A percentile compares a stretch with the other conserved stretches of the same genome.
phyloP scores from a whole-genome alignment of 2,797 vertebrate species.

The Decapterus maruadsi region DNA sequence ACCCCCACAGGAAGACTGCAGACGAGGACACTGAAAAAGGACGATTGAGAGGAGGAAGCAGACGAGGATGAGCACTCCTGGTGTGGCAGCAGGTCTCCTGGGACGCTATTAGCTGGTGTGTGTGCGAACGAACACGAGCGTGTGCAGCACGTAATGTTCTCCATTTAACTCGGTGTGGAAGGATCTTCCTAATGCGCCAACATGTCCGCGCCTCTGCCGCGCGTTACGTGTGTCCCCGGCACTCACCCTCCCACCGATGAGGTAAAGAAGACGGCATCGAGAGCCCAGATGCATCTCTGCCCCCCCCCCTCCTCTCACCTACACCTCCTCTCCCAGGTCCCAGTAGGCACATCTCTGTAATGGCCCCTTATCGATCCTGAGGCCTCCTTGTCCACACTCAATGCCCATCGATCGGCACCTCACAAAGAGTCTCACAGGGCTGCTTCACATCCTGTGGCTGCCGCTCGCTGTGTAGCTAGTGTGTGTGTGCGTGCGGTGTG shows the following conservation, averaged over 20 bases:
- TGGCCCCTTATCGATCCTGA: constrained; percentile 81
- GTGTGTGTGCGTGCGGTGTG: constrained; percentile 40
- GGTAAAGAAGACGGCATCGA: constrained; percentile 65
- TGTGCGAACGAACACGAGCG: constrained; percentile 8
- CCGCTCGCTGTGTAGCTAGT: constrained; percentile 35
- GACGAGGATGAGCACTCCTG: constrained; percentile 31
- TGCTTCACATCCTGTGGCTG: constrained; percentile 71
- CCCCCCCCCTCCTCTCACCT: not conserved
- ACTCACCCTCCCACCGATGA: constrained; percentile 53
- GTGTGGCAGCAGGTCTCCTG: constrained; percentile 47
- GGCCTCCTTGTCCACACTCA: constrained; percentile 83
- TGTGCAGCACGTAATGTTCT: not conserved
- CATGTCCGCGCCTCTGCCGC: constrained; percentile 23
- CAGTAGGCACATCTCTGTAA: constrained; percentile 82
- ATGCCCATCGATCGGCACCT: constrained; percentile 81
- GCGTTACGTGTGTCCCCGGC: constrained; percentile 17
- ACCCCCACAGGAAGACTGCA: constrained; percentile 14
- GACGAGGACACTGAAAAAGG: constrained; percentile 43
- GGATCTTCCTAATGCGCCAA: constrained; percentile 17
- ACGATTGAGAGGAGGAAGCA: constrained; percentile 25
- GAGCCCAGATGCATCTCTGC: constrained; percentile 54
- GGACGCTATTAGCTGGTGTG: constrained; percentile 52
- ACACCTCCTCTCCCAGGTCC: constrained; percentile 58
- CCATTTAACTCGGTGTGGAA: constrained; percentile 28
- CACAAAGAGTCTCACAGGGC: constrained; percentile 80